These are phyloP conservation scores for Dynastes maya DNA, from an alignment of 2,888 invertebrate genomes.

Conservation along the genomic window DNA sequence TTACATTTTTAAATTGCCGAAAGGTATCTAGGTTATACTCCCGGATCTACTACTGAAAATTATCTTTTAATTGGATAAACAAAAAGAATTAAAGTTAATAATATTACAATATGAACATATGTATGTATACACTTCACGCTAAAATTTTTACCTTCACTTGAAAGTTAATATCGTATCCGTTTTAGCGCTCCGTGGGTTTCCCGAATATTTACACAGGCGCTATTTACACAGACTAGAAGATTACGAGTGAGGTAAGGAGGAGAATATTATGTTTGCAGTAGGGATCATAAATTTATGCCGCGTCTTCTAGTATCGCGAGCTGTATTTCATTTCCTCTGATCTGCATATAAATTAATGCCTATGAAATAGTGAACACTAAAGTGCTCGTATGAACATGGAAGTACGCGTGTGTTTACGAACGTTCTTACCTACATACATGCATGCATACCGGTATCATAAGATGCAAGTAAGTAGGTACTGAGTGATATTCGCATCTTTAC, in stretches of 20 bases:
- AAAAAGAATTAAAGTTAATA: too few species aligned
- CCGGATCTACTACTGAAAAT: too few species aligned
- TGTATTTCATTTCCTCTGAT: slow-evolving; percentile 38
- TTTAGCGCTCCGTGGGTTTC: not conserved
- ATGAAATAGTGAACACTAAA: slow-evolving; percentile 11
- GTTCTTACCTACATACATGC: not conserved
- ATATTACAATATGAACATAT: too few species aligned
- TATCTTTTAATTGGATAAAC: too few species aligned
- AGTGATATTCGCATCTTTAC: not conserved
- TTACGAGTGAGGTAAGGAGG: slow-evolving; percentile 8
- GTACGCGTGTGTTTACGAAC: not conserved
- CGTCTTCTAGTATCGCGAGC: slow-evolving; percentile 24
- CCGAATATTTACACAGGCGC: not conserved
- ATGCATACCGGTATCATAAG: not conserved
- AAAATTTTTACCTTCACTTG: too few species aligned
- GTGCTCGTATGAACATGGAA: slow-evolving; percentile 13
- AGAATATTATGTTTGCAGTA: slow-evolving; percentile 34
- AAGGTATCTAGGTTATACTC: too few species aligned
- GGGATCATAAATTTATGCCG: slow-evolving; percentile 31
- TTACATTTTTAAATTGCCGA: too few species aligned
- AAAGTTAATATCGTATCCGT: not conserved
- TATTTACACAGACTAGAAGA: slow-evolving; percentile 3
- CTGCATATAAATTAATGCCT: slow-evolving; percentile 40
- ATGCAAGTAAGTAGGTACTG: not conserved
- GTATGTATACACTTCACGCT: too few species aligned